Conservation (phyloP, 2,888 invertebrate species). For the Rotaria macrura region DNA sequence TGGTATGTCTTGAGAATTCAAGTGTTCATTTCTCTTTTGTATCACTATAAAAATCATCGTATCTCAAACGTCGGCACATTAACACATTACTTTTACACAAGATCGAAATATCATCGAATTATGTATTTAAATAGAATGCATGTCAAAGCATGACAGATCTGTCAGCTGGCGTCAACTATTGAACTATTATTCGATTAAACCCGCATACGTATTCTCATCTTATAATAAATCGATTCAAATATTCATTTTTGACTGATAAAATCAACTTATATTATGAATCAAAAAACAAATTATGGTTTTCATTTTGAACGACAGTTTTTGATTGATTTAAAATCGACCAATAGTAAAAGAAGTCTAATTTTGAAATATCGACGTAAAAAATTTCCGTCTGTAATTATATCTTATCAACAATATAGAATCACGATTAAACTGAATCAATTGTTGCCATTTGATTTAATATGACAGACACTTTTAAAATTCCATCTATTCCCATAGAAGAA, state of each 20-base stretch:
- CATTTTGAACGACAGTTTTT: neutral
- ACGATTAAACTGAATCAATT: neutral
- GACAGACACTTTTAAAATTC: neutral
- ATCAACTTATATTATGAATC: too few relatives aligned
- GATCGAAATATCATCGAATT: too few relatives aligned
- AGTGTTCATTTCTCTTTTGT: too few relatives aligned
- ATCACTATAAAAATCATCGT: too few relatives aligned
- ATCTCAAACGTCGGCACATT: too few relatives aligned
- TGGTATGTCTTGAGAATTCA: too few relatives aligned
- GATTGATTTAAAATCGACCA: neutral
- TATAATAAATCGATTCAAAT: too few relatives aligned
- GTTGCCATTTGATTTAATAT: neutral
- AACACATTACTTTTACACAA: too few relatives aligned
- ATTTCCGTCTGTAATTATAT: too few relatives aligned
- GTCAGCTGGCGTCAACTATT: neutral
- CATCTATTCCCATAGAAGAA: neutral
- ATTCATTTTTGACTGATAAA: too few relatives aligned
- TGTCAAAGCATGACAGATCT: neutral
- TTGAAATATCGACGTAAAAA: neutral
- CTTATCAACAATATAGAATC: neutral
- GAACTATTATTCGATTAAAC: neutral
- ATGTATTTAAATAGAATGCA: too few relatives aligned
- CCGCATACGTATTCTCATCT: neutral
- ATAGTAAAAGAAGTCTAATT: neutral
- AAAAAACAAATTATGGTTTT: too few relatives aligned